These are phyloP conservation scores for Vannuccia rotundouncinata DNA, from an alignment of 2,888 invertebrate species.

Conservation along the genomic window DNA sequence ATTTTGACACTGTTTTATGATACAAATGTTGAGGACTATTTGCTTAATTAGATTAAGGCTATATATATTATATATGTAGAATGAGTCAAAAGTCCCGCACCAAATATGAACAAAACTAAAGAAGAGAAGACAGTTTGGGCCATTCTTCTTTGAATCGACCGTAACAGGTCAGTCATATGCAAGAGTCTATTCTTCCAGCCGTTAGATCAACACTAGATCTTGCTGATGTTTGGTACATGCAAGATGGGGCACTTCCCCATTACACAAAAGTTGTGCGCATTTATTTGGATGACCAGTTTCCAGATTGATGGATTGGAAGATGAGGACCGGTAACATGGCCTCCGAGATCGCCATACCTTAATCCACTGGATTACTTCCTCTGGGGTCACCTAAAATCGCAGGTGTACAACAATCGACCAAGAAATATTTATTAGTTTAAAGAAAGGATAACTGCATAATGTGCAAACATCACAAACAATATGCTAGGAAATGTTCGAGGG, in stretches of 20 bases:
- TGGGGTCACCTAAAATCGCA: constrained; percentile 37
- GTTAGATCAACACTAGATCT: background rate
- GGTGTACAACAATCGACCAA: constrained; percentile 28
- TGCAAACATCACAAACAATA: constrained; percentile 5
- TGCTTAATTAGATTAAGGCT: too few relatives aligned
- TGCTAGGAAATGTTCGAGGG: constrained; percentile 20
- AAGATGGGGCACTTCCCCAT: constrained; percentile 35
- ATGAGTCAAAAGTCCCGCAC: constrained; percentile 10
- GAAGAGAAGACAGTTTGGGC: constrained; percentile 33
- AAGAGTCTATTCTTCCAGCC: constrained; percentile 14
- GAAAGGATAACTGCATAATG: constrained; percentile 23
- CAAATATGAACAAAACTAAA: constrained; percentile 24
- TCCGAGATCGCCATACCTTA: constrained; percentile 35
- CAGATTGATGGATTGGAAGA: constrained; percentile 28
- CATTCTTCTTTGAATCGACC: constrained; percentile 36
- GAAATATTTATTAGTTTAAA: constrained; percentile 5
- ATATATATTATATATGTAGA: background rate
- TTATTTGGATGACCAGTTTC: constrained; percentile 33
- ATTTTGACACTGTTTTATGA: too few relatives aligned
- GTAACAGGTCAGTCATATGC: constrained; percentile 35
- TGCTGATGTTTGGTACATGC: constrained; percentile 23
- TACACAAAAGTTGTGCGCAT: constrained; percentile 28
- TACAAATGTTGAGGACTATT: too few relatives aligned
- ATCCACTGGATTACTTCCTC: constrained; percentile 33
- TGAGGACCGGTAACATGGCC: constrained; percentile 34